Conservation (phyloP, 2,888 invertebrate species). For the Tortrix viridana region DNA sequence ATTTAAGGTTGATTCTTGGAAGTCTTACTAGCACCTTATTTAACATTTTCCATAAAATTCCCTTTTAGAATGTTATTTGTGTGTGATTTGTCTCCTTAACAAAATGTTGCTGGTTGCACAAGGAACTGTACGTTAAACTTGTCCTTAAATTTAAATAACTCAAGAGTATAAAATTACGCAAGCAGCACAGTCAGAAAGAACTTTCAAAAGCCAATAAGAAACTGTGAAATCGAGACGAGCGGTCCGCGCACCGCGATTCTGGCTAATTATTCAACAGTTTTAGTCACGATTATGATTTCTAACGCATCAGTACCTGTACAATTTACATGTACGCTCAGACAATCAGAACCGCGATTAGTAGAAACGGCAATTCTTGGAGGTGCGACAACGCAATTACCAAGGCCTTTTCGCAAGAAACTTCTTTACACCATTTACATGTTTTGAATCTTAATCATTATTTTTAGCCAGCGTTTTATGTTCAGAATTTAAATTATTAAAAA, state of each 20-base stretch:
- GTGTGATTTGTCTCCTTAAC: neutral
- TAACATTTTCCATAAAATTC: neutral
- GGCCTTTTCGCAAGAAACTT: neutral
- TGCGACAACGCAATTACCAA: neutral
- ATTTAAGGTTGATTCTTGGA: neutral
- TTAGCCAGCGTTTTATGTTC: conserved; percentile 1
- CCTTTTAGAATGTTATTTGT: neutral
- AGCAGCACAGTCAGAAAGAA: conserved; percentile 57
- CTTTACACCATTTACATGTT: neutral
- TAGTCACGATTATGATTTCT: conserved; percentile 70
- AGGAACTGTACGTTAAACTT: conserved; percentile 48
- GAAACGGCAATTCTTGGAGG: neutral
- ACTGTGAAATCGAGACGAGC: conserved; percentile 70
- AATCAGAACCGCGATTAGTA: conserved; percentile 1
- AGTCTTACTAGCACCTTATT: conserved; percentile 28
- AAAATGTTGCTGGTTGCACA: conserved; percentile 49
- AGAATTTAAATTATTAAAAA: conserved; percentile 14
- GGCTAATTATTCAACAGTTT: conserved; percentile 73
- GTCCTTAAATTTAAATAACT: conserved; percentile 56
- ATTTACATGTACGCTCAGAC: conserved; percentile 34
- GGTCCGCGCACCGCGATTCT: conserved; percentile 59
- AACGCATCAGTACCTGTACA: conserved; percentile 52
- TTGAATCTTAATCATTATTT: neutral
- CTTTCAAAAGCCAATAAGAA: conserved; percentile 79
- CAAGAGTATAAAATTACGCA: conserved; percentile 58